Evolutionary conservation across 2,888 invertebrate genomes (phyloP), one percentile per base, ranked within the genome.

Genomic region (Hydrotaea cyrtoneurina): DNA sequence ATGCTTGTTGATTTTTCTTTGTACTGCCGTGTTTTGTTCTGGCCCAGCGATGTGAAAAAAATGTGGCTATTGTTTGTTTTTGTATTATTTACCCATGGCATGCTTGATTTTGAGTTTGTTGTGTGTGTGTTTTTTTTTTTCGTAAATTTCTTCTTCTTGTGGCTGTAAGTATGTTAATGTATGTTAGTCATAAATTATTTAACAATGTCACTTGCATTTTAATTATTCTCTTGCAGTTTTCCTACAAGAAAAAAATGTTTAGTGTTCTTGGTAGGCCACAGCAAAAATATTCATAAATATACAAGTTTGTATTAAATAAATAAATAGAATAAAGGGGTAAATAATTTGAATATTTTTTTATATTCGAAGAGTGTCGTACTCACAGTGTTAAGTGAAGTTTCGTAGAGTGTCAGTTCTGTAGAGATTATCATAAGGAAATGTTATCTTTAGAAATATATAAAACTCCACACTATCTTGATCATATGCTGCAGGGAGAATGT

Each of bases 131-230:
- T n/a, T n/a, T n/a, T 39, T 21, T 53, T 55, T 71, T 71, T 59
- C 26, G 13, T 26, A n/a, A 72, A 17, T 26, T 78, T 26, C 57
- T 50, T 39, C 64, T 64, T 64, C 39, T 3, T 39, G 39, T 39
- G 7, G n/a, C 57, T 46, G 26, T 19, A 62, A 62, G 31, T 36
- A 62, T 62, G 36, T 15, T 59, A 31, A 15, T 62, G 62, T 62
- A 31, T 62, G 26, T 74, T 78, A 62, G 21, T 53, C 59, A 71
- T 50, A 64, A 53, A 79, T 72, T 64, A 36, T 50, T 72, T 50
- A 79, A 83, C 79, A 79, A 83, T 77, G 76, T 66, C 64, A 73
- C 55, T 39, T 76, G 72, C 62, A 76, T 73, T 50, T 64, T 76
- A 59, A 72, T 46, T n/a, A 80, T 76, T 50, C 64, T 72, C 66